These are phyloP conservation scores for Agrotis puta DNA, from an alignment of 2,888 invertebrate species.

Conservation along the genomic window DNA sequence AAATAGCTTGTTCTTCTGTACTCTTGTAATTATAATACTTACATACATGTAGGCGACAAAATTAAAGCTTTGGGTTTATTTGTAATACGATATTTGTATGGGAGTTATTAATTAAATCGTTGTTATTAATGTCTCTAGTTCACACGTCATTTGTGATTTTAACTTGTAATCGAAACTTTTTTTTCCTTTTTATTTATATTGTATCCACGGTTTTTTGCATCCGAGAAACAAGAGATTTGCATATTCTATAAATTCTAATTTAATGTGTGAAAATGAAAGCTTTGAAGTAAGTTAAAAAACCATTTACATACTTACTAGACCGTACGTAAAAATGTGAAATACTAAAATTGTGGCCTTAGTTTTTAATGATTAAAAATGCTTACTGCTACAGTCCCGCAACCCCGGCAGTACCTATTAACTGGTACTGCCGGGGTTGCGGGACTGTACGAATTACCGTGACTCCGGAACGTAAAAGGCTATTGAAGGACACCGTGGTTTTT, in stretches of 20 bases:
- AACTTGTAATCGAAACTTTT: neutral
- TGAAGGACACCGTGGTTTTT: too few species aligned
- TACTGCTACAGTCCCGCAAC: too few species aligned
- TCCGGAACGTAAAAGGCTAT: too few species aligned
- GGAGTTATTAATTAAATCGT: neutral
- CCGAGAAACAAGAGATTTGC: neutral
- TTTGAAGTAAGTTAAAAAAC: neutral
- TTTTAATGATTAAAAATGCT: neutral
- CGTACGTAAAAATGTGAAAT: neutral
- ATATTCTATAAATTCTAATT: neutral
- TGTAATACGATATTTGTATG: conserved; percentile 7
- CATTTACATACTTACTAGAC: neutral
- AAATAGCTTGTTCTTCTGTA: neutral
- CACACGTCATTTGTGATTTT: conserved; percentile 3
- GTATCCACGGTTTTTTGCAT: neutral
- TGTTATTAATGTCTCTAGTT: conserved; percentile 9
- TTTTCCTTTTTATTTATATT: neutral
- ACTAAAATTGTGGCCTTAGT: neutral
- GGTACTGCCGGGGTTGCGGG: too few species aligned
- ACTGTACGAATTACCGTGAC: too few species aligned
- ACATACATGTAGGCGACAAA: conserved; percentile 10
- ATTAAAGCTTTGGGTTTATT: neutral
- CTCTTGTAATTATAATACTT: neutral
- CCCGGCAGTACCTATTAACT: too few species aligned
- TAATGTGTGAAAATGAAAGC: neutral